phyloP scores from a whole-genome alignment of 2,888 invertebrate genomes.

The Drosophila nr. medialis region DNA sequence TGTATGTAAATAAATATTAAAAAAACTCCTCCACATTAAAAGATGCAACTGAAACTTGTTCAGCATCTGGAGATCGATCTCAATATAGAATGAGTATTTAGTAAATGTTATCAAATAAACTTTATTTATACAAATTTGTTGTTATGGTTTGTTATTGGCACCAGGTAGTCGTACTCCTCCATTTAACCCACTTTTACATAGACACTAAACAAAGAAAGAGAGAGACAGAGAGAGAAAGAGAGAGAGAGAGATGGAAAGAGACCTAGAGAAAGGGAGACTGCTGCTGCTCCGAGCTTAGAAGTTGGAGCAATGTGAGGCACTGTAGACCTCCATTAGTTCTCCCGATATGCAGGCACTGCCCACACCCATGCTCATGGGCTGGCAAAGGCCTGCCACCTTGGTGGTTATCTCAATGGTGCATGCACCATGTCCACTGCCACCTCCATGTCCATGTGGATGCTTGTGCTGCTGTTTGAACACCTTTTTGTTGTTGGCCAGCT shows the following conservation, averaged over 20 bases:
- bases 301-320: slow-evolving; percentile 59
- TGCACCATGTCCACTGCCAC: slow-evolving; percentile 44
- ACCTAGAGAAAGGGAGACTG: background rate
- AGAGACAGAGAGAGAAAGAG: slow-evolving; percentile 9
- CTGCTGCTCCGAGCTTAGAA: slow-evolving; percentile 21
- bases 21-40: background rate
- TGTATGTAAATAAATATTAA: background rate
- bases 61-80: slow-evolving; percentile 44
- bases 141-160: slow-evolving; percentile 44
- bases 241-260: background rate
- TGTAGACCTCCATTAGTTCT: slow-evolving; percentile 81
- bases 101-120: slow-evolving; percentile 55
- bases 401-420: slow-evolving; percentile 82
- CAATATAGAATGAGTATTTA: slow-evolving; percentile 37
- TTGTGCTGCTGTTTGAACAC: slow-evolving; percentile 60
- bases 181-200: slow-evolving; percentile 46
- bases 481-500: slow-evolving; percentile 34
- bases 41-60: background rate
- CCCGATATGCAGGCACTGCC: slow-evolving; percentile 83
- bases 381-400: slow-evolving; percentile 80
- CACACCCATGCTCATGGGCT: slow-evolving; percentile 73
- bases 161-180: slow-evolving; percentile 69
- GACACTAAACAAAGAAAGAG: slow-evolving; percentile 33
- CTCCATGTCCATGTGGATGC: slow-evolving; percentile 44
- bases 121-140: slow-evolving; percentile 50